Conservation (phyloP, 1,140 invertebrate species). For the Mylabris phalerata region DNA sequence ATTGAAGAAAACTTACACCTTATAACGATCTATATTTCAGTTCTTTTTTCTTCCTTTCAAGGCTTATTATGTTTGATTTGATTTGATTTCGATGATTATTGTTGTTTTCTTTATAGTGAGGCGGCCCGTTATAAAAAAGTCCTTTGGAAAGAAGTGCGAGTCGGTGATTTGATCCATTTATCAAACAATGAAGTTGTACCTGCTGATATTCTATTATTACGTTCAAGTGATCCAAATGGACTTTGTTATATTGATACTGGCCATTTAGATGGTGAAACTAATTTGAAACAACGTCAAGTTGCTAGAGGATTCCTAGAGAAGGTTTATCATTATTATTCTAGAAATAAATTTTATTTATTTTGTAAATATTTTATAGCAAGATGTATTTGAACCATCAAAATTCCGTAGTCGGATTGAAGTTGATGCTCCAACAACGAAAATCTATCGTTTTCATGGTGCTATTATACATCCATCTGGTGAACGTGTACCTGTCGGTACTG, state of each 20-base stretch:
- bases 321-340: slow-evolving; percentile 36
- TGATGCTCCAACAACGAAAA: slow-evolving; percentile 89
- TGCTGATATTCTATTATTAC: slow-evolving; percentile 86
- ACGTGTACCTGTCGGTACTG: slow-evolving; percentile 79
- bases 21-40: too few relatives aligned
- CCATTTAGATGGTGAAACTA: slow-evolving; percentile 99
- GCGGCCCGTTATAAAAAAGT: slow-evolving; percentile 76
- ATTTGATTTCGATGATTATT: background rate
- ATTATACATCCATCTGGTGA: slow-evolving; percentile 75
- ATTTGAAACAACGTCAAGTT: slow-evolving; percentile 91
- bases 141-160: slow-evolving; percentile 84
- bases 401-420: slow-evolving; percentile 83
- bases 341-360: background rate
- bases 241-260: slow-evolving; percentile 96
- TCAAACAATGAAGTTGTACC: slow-evolving; percentile 96
- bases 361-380: slow-evolving; percentile 42
- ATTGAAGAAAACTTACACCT: too few relatives aligned
- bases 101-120: slow-evolving; percentile 54
- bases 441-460: slow-evolving; percentile 89
- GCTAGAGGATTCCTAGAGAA: slow-evolving; percentile 61
- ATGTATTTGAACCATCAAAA: slow-evolving; percentile 68
- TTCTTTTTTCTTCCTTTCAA: too few relatives aligned
- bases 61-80: background rate
- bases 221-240: slow-evolving; percentile 86
- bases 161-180: slow-evolving; percentile 93